Evolutionary conservation across 2,888 invertebrate genomes (phyloP).

Genomic region (Aspidiotus rigidus): DNA sequence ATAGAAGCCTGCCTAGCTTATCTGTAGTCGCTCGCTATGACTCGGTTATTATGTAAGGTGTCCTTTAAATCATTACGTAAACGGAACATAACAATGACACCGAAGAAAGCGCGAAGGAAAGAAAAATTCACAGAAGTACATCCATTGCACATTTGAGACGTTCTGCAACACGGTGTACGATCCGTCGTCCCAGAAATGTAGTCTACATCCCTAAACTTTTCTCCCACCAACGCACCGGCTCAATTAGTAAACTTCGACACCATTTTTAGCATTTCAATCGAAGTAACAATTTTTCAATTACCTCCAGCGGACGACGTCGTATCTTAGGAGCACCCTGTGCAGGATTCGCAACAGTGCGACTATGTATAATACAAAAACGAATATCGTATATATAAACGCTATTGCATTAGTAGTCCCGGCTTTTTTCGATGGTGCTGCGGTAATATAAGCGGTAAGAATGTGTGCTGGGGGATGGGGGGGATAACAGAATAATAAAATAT

Average conservation of each 20-base stretch:
- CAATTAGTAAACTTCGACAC: neutral
- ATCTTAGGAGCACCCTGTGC: constrained; percentile 16
- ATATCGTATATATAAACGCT: constrained; percentile 4
- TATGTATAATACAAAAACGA: too few relatives aligned
- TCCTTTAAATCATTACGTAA: constrained; percentile 38
- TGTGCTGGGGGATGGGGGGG: too few relatives aligned
- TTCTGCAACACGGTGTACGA: neutral
- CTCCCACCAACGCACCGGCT: neutral
- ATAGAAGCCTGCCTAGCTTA: constrained; percentile 40
- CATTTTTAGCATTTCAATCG: neutral
- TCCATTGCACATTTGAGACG: neutral
- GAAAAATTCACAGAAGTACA: neutral
- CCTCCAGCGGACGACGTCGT: neutral
- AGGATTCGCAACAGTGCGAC: constrained; percentile 11
- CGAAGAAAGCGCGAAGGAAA: neutral
- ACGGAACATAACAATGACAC: neutral
- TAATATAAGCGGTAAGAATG: too few relatives aligned
- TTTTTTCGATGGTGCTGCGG: constrained; percentile 18
- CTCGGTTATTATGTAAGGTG: constrained; percentile 29
- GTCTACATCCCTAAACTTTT: neutral
- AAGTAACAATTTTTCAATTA: neutral
- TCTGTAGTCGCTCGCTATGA: constrained; percentile 34
- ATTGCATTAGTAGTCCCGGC: constrained; percentile 13
- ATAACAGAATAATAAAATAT: constrained; percentile 55
- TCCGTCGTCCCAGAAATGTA: neutral